These are phyloP conservation scores for Strongylocentrotus purpuratus DNA, from an alignment of 35 echinoderm and acorn worm genomes.

Conservation along the genomic window DNA sequence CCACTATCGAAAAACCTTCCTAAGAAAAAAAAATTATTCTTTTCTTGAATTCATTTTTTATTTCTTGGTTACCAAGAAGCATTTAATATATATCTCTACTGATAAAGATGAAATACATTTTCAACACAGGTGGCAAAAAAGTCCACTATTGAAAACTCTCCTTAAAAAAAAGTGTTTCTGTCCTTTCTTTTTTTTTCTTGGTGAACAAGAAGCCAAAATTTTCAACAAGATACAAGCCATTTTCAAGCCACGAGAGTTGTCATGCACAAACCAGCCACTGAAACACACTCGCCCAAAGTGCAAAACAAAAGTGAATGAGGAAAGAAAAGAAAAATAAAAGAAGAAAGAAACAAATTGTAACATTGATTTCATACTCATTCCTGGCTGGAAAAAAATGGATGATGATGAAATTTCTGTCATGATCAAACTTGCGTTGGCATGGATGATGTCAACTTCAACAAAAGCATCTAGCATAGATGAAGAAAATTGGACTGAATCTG, in stretches of 20 bases:
- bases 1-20: too few relatives aligned
- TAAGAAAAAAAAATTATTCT: too few relatives aligned
- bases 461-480: neutral
- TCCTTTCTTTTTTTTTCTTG: neutral
- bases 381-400: neutral
- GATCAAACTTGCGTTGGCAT: neutral
- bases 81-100: too few relatives aligned
- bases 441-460: neutral
- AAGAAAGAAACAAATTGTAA: too few relatives aligned
- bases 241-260: neutral
- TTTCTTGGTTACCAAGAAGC: too few relatives aligned
- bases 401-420: constrained; percentile 1
- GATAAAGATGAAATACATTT: too few relatives aligned
- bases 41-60: too few relatives aligned
- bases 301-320: neutral
- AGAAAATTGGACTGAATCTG: neutral
- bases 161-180: too few relatives aligned
- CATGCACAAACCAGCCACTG: neutral
- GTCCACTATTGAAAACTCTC: neutral
- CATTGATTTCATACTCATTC: neutral
- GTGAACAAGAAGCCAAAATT: neutral
- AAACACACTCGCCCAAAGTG: neutral
- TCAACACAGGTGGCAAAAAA: neutral
- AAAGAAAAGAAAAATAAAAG: neutral
- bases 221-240: neutral